Conservation (phyloP, 2,113 vertebrate genomes). For the Isurus oxyrinchus region DNA sequence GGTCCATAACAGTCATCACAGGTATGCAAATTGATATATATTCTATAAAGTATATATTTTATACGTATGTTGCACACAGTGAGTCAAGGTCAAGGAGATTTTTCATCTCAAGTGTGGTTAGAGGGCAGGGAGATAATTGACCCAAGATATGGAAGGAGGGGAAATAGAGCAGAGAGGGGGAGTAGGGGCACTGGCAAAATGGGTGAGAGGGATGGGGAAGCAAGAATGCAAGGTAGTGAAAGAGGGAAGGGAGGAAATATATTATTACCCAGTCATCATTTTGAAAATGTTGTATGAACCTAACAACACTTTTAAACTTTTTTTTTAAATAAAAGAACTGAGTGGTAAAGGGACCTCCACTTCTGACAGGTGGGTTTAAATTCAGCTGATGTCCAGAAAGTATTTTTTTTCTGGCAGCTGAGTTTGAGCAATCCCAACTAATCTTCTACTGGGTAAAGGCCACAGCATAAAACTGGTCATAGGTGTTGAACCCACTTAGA, state of each 20-base stretch:
- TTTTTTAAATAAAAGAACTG: neutral
- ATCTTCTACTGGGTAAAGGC: neutral
- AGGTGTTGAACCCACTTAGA: neutral
- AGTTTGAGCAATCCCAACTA: neutral
- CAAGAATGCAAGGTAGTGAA: neutral
- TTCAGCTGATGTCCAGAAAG: neutral
- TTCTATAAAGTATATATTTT: no score
- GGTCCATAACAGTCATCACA: neutral
- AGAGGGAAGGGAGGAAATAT: neutral
- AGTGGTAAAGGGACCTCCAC: neutral
- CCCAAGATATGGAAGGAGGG: neutral
- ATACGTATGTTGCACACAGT: no score
- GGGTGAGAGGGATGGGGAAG: no score
- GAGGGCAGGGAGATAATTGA: neutral
- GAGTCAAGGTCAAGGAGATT: no score
- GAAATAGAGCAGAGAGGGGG: neutral
- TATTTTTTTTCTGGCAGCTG: neutral
- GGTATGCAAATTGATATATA: neutral
- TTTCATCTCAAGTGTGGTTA: neutral
- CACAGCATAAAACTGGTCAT: neutral
- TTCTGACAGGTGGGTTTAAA: neutral
- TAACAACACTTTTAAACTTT: neutral
- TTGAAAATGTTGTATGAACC: neutral
- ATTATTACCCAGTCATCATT: conserved; percentile 35
- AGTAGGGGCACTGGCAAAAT: no score